phyloP scores from a whole-genome alignment of 2,888 invertebrate species.

The Cephus spinipes region DNA sequence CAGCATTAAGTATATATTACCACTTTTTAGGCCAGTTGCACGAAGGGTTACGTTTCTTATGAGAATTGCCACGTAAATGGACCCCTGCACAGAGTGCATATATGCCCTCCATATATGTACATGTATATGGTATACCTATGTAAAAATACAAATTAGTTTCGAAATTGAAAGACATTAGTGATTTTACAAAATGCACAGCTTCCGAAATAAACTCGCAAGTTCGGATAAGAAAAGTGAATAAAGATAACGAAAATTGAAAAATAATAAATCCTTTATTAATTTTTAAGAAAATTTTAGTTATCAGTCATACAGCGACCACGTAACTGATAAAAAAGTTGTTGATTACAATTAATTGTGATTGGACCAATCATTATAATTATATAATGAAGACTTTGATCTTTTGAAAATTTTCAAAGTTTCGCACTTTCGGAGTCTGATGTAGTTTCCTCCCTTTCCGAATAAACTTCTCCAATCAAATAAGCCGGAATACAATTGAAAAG shows the following conservation, averaged over 20 bases:
- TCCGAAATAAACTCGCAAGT: not conserved
- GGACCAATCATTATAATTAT: not conserved
- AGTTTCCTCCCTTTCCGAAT: not conserved
- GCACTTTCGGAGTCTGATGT: not conserved
- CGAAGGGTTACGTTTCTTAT: constrained; percentile 17
- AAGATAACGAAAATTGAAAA: not conserved
- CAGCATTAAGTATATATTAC: constrained; percentile 32
- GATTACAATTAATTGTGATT: not conserved
- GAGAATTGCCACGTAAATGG: constrained; percentile 1
- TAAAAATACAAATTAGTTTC: not conserved
- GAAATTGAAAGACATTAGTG: not conserved
- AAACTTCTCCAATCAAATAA: not conserved
- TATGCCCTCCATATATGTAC: not conserved
- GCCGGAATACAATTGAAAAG: not conserved
- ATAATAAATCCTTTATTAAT: not conserved
- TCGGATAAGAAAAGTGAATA: not conserved
- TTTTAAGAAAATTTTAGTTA: not conserved
- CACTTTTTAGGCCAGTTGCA: constrained; percentile 23
- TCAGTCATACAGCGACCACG: not conserved
- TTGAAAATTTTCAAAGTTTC: not conserved
- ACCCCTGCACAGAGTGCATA: constrained; percentile 3
- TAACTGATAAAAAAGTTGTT: not conserved
- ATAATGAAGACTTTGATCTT: not conserved
- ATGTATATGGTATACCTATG: not conserved
- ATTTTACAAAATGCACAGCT: not conserved